Evolutionary conservation across 2,888 invertebrate species (phyloP).

Genomic region (Morpho deidamia): DNA sequence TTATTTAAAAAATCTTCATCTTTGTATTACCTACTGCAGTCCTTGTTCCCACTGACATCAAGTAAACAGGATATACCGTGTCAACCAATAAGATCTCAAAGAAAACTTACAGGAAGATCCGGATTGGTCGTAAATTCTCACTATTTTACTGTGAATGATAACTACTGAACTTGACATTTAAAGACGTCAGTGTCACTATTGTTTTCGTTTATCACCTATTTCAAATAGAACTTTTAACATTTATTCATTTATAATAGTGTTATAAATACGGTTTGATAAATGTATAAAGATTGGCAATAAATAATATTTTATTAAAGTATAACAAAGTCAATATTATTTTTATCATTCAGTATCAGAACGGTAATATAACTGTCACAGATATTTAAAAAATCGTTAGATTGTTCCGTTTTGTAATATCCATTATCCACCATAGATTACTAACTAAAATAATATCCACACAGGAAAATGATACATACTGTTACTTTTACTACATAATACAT

Average conservation of each 20-base stretch:
- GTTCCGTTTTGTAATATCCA: too few relatives aligned
- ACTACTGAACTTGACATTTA: slow-evolving; percentile 23
- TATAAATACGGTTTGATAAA: too few relatives aligned
- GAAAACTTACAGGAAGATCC: slow-evolving; percentile 15
- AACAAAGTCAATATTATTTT: neutral
- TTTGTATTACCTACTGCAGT: slow-evolving; percentile 23
- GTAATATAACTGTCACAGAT: neutral
- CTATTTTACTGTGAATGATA: slow-evolving; percentile 18
- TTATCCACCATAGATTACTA: too few relatives aligned
- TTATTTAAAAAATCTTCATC: slow-evolving; percentile 22
- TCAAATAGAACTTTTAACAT: too few relatives aligned
- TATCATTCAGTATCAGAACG: neutral
- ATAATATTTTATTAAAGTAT: neutral
- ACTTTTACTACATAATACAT: too few relatives aligned
- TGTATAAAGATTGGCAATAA: too few relatives aligned
- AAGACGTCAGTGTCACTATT: slow-evolving; percentile 16
- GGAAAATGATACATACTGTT: too few relatives aligned
- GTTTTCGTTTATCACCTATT: neutral
- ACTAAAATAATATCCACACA: too few relatives aligned
- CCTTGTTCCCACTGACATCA: slow-evolving; percentile 22
- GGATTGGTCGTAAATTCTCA: slow-evolving; percentile 24
- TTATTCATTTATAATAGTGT: too few relatives aligned
- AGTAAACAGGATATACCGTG: slow-evolving; percentile 18
- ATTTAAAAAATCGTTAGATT: neutral
- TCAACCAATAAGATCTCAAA: slow-evolving; percentile 19